Base-by-base conservation (phyloP, 2,888 invertebrate genomes). In the Rhagophthalmus giganteus region DNA sequence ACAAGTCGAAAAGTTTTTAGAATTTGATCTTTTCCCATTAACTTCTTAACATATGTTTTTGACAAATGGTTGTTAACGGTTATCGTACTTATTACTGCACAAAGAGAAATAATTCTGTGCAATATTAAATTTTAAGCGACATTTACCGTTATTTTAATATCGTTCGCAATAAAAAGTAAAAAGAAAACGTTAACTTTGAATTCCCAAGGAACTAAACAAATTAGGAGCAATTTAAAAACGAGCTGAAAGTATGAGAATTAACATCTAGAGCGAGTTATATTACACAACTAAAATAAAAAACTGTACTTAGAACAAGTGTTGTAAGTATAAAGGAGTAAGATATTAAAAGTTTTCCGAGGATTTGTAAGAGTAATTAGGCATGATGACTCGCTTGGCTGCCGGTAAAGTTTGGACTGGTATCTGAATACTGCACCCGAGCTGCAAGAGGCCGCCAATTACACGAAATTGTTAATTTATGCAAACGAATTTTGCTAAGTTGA, bases 301-400 rank as follows among this genome's bases (percentile, higher is more conserved):
- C 26, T 42, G 32, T 11, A 33, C 31, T 34, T 49, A 37, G 37
- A 54, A 38, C 33, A 46, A 44, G 50, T 54, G 49, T 53, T 53
- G 48, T 41, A 49, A 50, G 54, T 50, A 54, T 54, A 54, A 56
- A 54, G 51, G 54, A 49, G 51, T 60, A 56, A 61, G 66, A 68
- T 66, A 66, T 68, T 67, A 65, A 69, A 69, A 69, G 66, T 69
- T 69, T 55, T 54, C 58, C 50, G 54, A 62, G 65, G 65, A 69
- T 69, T 70, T 68, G 68, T 64, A 61, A 62, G 63, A 63, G 66
- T 66, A 70, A 70, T 70, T 70, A 70, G 63, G 58, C 63, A 63
- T 61, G 68, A 64, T 65, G 66, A 63, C 62, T 62, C 61, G 55
- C 60, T 64, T 49, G 54, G 55, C 61, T 63, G 57, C 60, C 57